These are phyloP conservation scores for Cryptus viduatorius DNA, from an alignment of 2,888 invertebrate genomes.

Conservation along the genomic window DNA sequence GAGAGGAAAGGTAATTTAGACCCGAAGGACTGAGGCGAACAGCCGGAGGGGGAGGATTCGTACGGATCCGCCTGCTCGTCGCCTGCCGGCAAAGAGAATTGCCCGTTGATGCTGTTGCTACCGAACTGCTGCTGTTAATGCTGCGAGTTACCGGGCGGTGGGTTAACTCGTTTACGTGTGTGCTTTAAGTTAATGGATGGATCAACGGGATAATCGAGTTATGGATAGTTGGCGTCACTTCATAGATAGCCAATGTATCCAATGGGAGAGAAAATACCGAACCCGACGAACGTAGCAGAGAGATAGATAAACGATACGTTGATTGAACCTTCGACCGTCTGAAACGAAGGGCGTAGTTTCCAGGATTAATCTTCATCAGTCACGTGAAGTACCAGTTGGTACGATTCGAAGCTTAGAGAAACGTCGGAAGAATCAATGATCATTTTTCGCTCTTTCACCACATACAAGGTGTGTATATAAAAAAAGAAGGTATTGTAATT, in stretches of 20 bases:
- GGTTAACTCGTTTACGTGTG: constrained; percentile 70
- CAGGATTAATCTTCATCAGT: not conserved
- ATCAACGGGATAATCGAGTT: constrained; percentile 74
- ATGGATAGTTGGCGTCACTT: constrained; percentile 74
- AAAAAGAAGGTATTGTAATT: too few species aligned
- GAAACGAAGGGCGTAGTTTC: not conserved
- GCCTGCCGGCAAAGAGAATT: constrained; percentile 21
- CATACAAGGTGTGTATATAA: too few species aligned
- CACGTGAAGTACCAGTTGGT: not conserved
- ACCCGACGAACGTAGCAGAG: not conserved
- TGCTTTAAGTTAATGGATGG: constrained; percentile 72
- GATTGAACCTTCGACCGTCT: not conserved
- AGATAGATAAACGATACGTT: constrained; percentile 10
- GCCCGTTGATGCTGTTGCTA: constrained; percentile 31
- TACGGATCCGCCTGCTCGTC: constrained; percentile 40
- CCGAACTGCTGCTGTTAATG: constrained; percentile 45
- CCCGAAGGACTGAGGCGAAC: not conserved
- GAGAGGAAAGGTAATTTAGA: constrained; percentile 9
- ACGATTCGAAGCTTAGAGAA: not conserved
- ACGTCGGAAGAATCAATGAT: too few species aligned
- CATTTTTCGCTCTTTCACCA: too few species aligned
- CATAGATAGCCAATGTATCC: constrained; percentile 71
- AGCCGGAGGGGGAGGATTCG: constrained; percentile 32
- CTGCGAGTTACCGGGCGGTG: constrained; percentile 66
- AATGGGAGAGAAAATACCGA: constrained; percentile 62